Percentiles rank a stretch among this genome's conserved stretches.
These are phyloP conservation scores for Panulirus ornatus DNA, from an alignment of 1,140 invertebrate species.

Conservation along the genomic window DNA sequence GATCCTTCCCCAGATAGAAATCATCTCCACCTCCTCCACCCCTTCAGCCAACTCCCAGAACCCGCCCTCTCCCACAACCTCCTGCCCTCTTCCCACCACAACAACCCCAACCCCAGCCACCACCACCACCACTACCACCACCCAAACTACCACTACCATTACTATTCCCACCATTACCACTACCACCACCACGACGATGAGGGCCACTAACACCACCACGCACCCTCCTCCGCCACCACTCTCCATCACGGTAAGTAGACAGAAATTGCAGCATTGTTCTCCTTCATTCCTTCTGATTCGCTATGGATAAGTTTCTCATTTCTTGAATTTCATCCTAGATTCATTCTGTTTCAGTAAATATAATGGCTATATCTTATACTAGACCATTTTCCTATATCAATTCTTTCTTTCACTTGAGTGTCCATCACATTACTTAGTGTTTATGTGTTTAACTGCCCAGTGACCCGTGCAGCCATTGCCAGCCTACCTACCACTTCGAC, in stretches of 20 bases:
- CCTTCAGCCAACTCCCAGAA: background rate
- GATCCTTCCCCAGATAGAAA: background rate
- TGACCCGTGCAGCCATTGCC: no score
- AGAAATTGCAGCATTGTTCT: no score
- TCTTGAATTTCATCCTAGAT: no score
- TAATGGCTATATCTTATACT: no score
- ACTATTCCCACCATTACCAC: background rate
- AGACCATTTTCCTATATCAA: no score
- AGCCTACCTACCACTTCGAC: no score
- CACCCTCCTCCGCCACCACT: conserved; percentile 10
- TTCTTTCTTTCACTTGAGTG: no score
- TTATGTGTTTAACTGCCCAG: no score
- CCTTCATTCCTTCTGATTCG: no score
- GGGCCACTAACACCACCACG: background rate
- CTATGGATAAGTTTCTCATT: no score
- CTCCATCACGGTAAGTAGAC: conserved; percentile 36
- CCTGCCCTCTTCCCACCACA: background rate
- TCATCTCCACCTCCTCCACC: background rate
- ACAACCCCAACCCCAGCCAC: background rate
- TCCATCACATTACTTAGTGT: no score
- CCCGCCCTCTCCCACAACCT: background rate
- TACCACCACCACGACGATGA: background rate
- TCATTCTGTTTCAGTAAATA: no score
- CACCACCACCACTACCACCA: background rate
- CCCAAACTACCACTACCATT: background rate